Conservation (phyloP, 2,888 invertebrate species). For the Melieria picta region DNA sequence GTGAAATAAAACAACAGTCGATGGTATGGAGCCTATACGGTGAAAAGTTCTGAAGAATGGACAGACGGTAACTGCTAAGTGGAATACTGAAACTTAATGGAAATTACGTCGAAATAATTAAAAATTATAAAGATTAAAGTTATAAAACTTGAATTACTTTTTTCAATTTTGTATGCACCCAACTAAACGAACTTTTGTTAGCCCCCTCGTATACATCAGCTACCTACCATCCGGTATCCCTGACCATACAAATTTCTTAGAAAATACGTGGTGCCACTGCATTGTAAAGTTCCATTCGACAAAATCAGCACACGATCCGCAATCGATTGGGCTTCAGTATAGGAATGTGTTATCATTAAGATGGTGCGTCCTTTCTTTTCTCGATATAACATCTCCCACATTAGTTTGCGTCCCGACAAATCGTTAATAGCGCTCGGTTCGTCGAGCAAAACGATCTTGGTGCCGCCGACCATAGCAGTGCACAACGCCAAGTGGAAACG, state of each 20-base stretch:
- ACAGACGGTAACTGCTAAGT: too few relatives aligned
- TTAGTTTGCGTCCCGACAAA: constrained; percentile 77
- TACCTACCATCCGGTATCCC: constrained; percentile 77
- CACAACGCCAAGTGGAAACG: constrained; percentile 77
- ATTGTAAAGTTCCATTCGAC: constrained; percentile 80
- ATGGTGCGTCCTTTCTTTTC: constrained; percentile 79
- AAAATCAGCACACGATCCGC: constrained; percentile 88
- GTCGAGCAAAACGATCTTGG: constrained; percentile 76
- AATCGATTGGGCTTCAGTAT: constrained; percentile 85
- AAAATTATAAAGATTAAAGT: too few relatives aligned
- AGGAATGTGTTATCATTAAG: constrained; percentile 83
- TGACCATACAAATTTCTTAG: constrained; percentile 84
- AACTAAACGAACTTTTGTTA: too few relatives aligned
- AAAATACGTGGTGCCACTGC: constrained; percentile 81
- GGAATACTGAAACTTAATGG: neutral
- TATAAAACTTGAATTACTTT: too few relatives aligned
- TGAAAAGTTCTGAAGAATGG: too few relatives aligned
- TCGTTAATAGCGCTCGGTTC: constrained; percentile 86
- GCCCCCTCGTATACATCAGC: too few relatives aligned
- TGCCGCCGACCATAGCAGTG: constrained; percentile 78
- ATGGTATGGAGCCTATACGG: too few relatives aligned
- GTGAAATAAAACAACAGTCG: too few relatives aligned
- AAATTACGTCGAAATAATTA: too few relatives aligned
- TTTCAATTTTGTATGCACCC: too few relatives aligned
- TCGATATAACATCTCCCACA: constrained; percentile 81